These are phyloP conservation scores for Ypsolopha scabrella DNA, from an alignment of 2,888 invertebrate genomes.

Conservation along the genomic window DNA sequence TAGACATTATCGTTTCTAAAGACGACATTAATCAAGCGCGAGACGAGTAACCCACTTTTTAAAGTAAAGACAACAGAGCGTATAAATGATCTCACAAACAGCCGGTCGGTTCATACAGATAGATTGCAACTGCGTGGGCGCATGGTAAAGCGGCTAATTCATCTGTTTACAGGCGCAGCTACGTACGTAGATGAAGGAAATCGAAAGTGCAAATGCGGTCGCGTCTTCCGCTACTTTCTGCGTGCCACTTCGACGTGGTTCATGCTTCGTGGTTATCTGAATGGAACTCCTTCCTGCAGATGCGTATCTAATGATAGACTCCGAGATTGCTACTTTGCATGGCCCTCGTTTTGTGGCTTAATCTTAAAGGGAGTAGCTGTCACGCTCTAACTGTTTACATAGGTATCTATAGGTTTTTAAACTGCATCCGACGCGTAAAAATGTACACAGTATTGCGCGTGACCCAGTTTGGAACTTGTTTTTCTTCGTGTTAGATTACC, in stretches of 20 bases:
- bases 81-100: slow-evolving; percentile 3
- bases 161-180: slow-evolving; percentile 5
- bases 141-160: neutral
- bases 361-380: neutral
- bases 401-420: too few species aligned
- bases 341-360: neutral
- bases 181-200: slow-evolving; percentile 23
- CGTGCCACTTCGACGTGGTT: slow-evolving; percentile 23
- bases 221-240: slow-evolving; percentile 23
- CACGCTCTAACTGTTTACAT: neutral
- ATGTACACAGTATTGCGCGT: slow-evolving; percentile 13
- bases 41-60: neutral
- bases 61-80: neutral
- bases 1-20: slow-evolving; percentile 21
- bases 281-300: slow-evolving; percentile 4
- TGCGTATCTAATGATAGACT: neutral
- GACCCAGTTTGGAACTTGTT: slow-evolving; percentile 37
- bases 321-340: neutral
- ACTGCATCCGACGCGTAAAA: too few species aligned
- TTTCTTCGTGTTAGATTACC: neutral
- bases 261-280: slow-evolving; percentile 10
- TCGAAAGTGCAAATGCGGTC: slow-evolving; percentile 35
- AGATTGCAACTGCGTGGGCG: neutral
- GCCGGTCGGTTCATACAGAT: too few species aligned
- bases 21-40: slow-evolving; percentile 26